Percentiles rank a stretch among this genome's conserved stretches.
These are phyloP conservation scores for Melanocharis versteri DNA, from an alignment of 2,113 vertebrate species.

Conservation along the genomic window DNA sequence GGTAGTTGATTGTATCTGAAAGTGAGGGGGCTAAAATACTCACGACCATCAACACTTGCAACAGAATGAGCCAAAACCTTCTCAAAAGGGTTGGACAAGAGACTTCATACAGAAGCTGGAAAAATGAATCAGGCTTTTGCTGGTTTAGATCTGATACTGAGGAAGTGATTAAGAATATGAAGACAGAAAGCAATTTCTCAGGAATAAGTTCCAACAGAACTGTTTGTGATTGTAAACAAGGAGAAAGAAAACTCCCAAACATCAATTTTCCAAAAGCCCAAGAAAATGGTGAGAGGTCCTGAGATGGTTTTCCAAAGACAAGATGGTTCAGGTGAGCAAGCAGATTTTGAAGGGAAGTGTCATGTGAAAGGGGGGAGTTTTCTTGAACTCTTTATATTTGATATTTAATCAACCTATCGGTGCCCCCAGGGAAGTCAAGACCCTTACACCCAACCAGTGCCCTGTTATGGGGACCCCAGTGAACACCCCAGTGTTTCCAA, in stretches of 20 bases:
- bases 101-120: not conserved
- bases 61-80: not conserved
- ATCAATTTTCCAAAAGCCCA: not conserved
- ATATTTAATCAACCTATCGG: not conserved
- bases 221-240: not conserved
- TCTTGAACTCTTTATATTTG: not conserved
- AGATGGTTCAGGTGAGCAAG: not conserved
- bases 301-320: not conserved
- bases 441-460: not conserved
- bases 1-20: not conserved
- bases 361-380: not conserved
- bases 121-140: not conserved
- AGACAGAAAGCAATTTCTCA: not conserved
- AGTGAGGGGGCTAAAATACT: not conserved
- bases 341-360: not conserved
- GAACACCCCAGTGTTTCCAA: not conserved
- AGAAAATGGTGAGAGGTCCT: accelerated
- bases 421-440: not conserved
- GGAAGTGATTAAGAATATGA: not conserved
- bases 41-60: accelerated
- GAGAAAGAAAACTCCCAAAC: not conserved
- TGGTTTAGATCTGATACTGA: not conserved
- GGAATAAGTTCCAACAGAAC: not conserved
- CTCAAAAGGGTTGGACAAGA: not conserved
- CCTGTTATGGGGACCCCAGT: not conserved